Evolutionary conservation across 2,113 vertebrate genomes (phyloP), one percentile per base, ranked within the genome.

Genomic region (Tyto alba): DNA sequence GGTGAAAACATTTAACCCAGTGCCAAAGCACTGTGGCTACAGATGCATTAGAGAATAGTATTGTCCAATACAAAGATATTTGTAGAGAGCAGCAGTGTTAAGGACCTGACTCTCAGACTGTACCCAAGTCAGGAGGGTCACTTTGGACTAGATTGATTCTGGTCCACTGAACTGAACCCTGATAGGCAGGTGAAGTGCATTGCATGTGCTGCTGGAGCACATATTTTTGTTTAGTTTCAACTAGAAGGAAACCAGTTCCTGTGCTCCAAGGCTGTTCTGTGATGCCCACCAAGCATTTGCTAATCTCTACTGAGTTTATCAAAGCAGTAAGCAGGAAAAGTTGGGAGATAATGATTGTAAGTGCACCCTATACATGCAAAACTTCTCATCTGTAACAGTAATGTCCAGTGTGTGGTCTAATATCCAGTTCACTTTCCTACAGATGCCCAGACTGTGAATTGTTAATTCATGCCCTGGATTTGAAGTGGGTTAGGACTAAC

Each of bases 1-100:
- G 80, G 86, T 92, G 48, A 95, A 96, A 94, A 79, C 26, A 32
- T 72, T 96, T 92, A 93, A 81, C 77, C 40, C 30, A 40, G 64
- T 12, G 1, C 67, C 84, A 75, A 74, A 82, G 56, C 43, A 43
- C 52, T 9, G 32, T 47, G 56, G 26, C n/a, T 80, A 43, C 55
- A 74, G 68, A 29, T 87, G 73, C 36, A 32, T 29, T 62, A 53
- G 43, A 90, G 59, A 67, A 89, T 2, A 64, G 16, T 10, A 38
- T 20, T 23, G 55, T n/a, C 40, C 14, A 38, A 40, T 1, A 82
- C 47, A 36, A 57, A 63, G 9, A 26, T 32, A 43, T 34, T 41
- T 71, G 38, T n/a, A 41, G 43, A 64, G 72, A 79, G 40, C 76
- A 77, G 78, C 7, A 3, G 22, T 32, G 17, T 45, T 38, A 83